Evolutionary conservation across 2,113 vertebrate genomes (phyloP).

Genomic region (Xyliphius kryptos): DNA sequence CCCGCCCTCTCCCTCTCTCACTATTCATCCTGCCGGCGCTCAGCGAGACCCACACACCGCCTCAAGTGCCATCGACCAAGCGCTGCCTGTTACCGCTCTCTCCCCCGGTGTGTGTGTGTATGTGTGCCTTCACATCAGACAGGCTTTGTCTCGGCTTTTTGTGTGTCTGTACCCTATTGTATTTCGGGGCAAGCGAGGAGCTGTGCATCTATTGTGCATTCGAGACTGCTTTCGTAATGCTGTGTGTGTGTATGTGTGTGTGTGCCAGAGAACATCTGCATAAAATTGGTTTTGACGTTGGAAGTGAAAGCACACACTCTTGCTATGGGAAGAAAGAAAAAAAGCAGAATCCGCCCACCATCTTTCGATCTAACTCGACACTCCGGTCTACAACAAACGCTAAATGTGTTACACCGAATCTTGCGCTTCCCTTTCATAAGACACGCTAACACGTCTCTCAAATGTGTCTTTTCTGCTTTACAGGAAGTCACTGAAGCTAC

Average conservation of each 20-base stretch:
- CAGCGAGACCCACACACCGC: slow-evolving; percentile 25
- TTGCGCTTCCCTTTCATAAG: no score
- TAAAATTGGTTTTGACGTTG: slow-evolving; percentile 21
- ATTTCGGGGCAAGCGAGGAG: slow-evolving; percentile 22
- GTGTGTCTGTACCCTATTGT: slow-evolving; percentile 37
- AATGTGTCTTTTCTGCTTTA: no score
- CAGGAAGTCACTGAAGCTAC: no score
- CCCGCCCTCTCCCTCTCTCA: no score
- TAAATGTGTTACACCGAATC: no score
- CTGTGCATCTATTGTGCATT: slow-evolving; percentile 28
- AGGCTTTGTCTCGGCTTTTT: slow-evolving; percentile 30
- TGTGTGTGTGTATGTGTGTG: neutral
- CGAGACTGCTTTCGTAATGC: slow-evolving; percentile 26
- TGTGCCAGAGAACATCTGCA: slow-evolving; percentile 32
- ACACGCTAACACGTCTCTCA: no score
- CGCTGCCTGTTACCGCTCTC: slow-evolving; percentile 36
- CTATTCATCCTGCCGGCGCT: slow-evolving; percentile 24
- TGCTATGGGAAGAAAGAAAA: neutral
- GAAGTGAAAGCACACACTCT: slow-evolving; percentile 6
- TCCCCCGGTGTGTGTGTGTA: slow-evolving; percentile 25
- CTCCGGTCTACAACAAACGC: no score
- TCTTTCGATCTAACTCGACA: no score
- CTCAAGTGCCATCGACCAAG: slow-evolving; percentile 49
- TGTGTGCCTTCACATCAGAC: slow-evolving; percentile 9
- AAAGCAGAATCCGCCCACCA: no score